Percentiles rank a stretch among this genome's conserved stretches.
These are phyloP conservation scores for Seriola rivoliana DNA, from an alignment of 2,113 vertebrate genomes.

Conservation along the genomic window DNA sequence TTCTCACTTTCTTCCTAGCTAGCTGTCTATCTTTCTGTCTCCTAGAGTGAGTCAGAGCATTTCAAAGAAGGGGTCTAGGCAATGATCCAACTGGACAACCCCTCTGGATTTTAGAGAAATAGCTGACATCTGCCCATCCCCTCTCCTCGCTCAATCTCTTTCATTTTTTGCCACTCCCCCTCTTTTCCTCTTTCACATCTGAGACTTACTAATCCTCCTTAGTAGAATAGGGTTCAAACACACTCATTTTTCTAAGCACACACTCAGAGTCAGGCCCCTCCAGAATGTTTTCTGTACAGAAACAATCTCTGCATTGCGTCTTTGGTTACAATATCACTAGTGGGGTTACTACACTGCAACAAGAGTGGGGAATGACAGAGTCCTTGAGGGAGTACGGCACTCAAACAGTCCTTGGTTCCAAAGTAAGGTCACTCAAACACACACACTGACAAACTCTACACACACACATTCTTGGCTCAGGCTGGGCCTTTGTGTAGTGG, in stretches of 20 bases:
- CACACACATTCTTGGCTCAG: conserved; percentile 29
- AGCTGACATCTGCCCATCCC: conserved; percentile 77
- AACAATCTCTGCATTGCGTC: conserved; percentile 46
- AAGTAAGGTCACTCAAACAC: conserved; percentile 61
- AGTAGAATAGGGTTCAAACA: conserved; percentile 59
- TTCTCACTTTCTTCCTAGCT: conserved; percentile 17
- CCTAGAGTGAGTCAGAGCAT: conserved; percentile 58
- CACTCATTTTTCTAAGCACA: conserved; percentile 36
- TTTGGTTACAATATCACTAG: conserved; percentile 30
- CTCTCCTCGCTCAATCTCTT: conserved; percentile 46
- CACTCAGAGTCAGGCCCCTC: neutral
- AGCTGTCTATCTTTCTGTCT: conserved; percentile 25
- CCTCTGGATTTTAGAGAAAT: conserved; percentile 75
- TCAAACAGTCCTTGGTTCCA: conserved; percentile 57
- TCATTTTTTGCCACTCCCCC: conserved; percentile 52
- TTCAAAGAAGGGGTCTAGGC: conserved; percentile 72
- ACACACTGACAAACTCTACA: conserved; percentile 14
- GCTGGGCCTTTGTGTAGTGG: conserved; percentile 37
- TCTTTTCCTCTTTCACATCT: conserved; percentile 58
- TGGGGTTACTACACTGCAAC: conserved; percentile 8
- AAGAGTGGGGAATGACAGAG: conserved; percentile 21
- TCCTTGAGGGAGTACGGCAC: conserved; percentile 46
- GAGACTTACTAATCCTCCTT: conserved; percentile 71
- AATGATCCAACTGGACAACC: conserved; percentile 70
- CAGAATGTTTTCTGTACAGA: conserved; percentile 25